These are phyloP conservation scores for Strix aluco DNA, from an alignment of 2,113 vertebrate genomes.

Conservation along the genomic window DNA sequence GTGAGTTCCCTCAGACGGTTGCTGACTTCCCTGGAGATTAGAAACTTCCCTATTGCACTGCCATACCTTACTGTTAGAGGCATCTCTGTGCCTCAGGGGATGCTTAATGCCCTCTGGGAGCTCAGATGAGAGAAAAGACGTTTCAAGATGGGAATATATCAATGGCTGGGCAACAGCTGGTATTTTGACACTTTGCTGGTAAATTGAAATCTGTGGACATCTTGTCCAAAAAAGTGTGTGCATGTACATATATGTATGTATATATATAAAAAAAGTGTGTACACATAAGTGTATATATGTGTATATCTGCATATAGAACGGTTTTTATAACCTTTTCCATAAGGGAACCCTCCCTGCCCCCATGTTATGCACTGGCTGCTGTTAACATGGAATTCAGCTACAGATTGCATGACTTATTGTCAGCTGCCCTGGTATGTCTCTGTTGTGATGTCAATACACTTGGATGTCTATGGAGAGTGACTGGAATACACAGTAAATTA, in stretches of 20 bases:
- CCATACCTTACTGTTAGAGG: neutral
- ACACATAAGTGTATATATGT: neutral
- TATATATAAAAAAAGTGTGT: neutral
- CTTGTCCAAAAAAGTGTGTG: neutral
- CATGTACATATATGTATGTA: too few species aligned
- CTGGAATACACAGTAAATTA: neutral
- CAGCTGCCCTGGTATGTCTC: neutral
- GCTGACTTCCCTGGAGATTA: neutral
- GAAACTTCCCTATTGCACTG: neutral
- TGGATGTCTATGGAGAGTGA: neutral
- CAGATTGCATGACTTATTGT: neutral
- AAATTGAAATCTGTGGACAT: neutral
- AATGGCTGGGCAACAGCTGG: neutral
- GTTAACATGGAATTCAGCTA: neutral
- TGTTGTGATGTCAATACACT: neutral
- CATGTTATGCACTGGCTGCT: neutral
- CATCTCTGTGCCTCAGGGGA: neutral
- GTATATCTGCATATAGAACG: neutral
- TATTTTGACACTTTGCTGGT: neutral
- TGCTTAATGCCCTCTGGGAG: neutral
- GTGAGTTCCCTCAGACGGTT: neutral
- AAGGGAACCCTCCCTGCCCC: neutral
- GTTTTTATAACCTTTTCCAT: neutral
- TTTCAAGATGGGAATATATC: neutral
- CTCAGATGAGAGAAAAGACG: neutral